Base-by-base conservation (phyloP, 2,888 invertebrate species). In the Andrena dorsata region DNA sequence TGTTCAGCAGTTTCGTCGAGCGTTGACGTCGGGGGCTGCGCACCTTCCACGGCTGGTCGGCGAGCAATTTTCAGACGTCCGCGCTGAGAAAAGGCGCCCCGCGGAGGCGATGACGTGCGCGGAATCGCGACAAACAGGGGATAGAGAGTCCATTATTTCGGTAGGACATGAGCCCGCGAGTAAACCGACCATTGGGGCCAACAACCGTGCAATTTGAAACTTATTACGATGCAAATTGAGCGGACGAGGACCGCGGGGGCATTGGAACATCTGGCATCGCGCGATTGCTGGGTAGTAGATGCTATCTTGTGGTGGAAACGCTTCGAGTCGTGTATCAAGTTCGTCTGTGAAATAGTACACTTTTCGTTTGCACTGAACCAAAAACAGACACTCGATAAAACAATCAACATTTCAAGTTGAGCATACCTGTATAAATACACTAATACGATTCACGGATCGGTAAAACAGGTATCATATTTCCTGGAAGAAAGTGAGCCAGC, bases 1-100 rank as follows among this genome's bases (percentile, higher is more conserved):
- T 88, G 85, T 80, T 78, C 64, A 26, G 70, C 82, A 83, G 86
- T 87, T 88, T 82, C 80, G 64, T 32, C 75, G 23, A 26, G 53
- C 53, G 65, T 47, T 64, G 89, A 84, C 84, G 80, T 75, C 76
- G 65, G 58, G 2, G n/a, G n/a, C 51, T 61, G 76, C 66, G 66
- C 80, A 74, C 73, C 71, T 66, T 78, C 75, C 80, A 32, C 74
- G 35, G 3, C 41, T 41, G 58, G 63, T 56, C 61, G 63, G 7
- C 58, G 26, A 65, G 77, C 72, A 80, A 83, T 86, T 80, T 86
- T 79, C 76, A 78, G 68, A 35, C 75, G 56, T 72, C 72, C 75
- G 49, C 56, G 32, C 56, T 74, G 23, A 26, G 71, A n/a, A 68
- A 76, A 71, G 70, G 49, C 30, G 49, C 16, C 68, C 58, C 8